These are phyloP conservation scores for Lucinisca nassula DNA, from an alignment of 2,888 invertebrate genomes.

Conservation along the genomic window DNA sequence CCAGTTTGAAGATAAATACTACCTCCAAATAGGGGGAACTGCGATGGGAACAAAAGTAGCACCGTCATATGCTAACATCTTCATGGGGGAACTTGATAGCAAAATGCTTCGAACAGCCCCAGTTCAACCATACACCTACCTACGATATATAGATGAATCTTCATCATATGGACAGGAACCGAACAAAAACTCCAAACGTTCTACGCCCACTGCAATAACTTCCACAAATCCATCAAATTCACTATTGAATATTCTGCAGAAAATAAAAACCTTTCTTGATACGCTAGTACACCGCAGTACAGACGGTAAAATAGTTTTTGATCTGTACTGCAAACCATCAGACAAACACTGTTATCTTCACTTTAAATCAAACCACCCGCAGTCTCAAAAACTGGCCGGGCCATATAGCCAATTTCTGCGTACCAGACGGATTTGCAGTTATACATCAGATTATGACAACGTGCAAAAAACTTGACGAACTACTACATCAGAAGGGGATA, in stretches of 20 bases:
- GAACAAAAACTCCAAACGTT: slow-evolving; percentile 2
- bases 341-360: slow-evolving; percentile 17
- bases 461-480: not conserved
- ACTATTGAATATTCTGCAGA: slow-evolving; percentile 6
- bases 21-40: slow-evolving; percentile 45
- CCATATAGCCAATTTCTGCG: slow-evolving; percentile 15
- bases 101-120: slow-evolving; percentile 12
- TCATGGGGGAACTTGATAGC: slow-evolving; percentile 40
- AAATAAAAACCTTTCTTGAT: slow-evolving; percentile 13
- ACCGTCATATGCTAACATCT: slow-evolving; percentile 45
- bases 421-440: slow-evolving; percentile 2
- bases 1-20: slow-evolving; percentile 28
- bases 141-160: slow-evolving; percentile 59
- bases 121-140: slow-evolving; percentile 22
- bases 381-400: not conserved
- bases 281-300: not conserved
- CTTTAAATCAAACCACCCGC: not conserved
- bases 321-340: slow-evolving; percentile 12
- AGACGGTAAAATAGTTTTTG: not conserved
- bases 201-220: slow-evolving; percentile 1
- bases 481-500: not conserved
- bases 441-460: not conserved
- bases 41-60: slow-evolving; percentile 57
- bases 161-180: slow-evolving; percentile 44
- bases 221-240: slow-evolving; percentile 25